These are phyloP conservation scores for Ephestia elutella DNA, from an alignment of 1,140 invertebrate genomes.

Conservation along the genomic window DNA sequence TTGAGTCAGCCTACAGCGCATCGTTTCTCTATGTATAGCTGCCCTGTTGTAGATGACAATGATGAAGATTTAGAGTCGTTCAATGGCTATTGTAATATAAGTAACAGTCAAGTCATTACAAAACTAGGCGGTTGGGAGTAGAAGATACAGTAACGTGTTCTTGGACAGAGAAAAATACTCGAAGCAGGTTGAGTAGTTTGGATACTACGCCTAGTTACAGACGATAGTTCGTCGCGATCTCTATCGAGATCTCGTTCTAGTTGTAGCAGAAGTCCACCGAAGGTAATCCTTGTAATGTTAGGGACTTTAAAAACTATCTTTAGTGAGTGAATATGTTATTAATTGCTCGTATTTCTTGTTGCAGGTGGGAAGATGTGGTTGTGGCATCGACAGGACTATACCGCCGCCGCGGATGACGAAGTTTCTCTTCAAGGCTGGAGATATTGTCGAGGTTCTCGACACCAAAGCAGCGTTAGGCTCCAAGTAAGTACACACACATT, in stretches of 20 bases:
- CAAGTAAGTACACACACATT: conserved; percentile 75
- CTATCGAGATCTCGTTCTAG: conserved; percentile 62
- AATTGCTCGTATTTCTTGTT: conserved; percentile 47
- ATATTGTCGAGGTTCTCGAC: conserved; percentile 90
- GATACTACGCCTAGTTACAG: conserved; percentile 69
- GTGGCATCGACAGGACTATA: conserved; percentile 89
- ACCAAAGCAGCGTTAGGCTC: conserved; percentile 77
- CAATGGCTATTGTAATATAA: conserved; percentile 66
- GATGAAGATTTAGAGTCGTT: conserved; percentile 67
- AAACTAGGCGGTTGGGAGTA: conserved; percentile 58
- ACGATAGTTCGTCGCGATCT: conserved; percentile 54
- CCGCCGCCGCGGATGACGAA: conserved; percentile 79
- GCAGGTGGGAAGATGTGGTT: conserved; percentile 84
- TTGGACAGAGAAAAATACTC: conserved; percentile 61
- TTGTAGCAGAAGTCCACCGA: conserved; percentile 65
- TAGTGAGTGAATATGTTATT: background rate
- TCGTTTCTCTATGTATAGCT: conserved; percentile 80
- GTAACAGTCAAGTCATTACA: conserved; percentile 63
- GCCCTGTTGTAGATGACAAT: conserved; percentile 75
- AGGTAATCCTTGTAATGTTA: conserved; percentile 53
- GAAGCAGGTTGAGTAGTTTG: conserved; percentile 51
- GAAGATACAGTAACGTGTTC: conserved; percentile 54
- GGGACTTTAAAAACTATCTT: background rate
- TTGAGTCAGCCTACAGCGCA: conserved; percentile 78
- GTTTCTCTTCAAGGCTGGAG: conserved; percentile 87